Percentiles rank a stretch among this genome's conserved stretches.
These are phyloP conservation scores for Halcyon badia DNA, from an alignment of 2,797 vertebrate species.

Conservation along the genomic window DNA sequence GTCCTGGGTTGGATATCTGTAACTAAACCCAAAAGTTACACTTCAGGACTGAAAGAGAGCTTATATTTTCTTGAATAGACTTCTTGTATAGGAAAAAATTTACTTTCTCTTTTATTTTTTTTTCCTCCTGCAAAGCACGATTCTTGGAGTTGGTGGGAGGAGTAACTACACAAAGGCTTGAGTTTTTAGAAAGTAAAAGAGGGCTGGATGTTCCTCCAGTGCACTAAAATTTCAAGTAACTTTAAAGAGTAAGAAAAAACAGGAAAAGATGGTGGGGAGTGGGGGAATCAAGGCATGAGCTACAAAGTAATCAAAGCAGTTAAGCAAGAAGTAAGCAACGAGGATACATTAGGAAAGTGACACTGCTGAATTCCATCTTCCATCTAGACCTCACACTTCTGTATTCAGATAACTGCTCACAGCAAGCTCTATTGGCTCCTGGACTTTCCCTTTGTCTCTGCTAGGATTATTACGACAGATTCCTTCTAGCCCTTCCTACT, in stretches of 20 bases:
- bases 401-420: slow-evolving; percentile 40
- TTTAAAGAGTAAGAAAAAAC: neutral
- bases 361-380: neutral
- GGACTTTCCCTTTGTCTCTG: slow-evolving; percentile 54
- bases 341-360: neutral
- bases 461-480: slow-evolving; percentile 1
- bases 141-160: neutral
- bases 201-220: neutral
- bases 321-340: slow-evolving; percentile 12
- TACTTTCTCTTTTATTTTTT: neutral
- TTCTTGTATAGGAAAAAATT: neutral
- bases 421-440: slow-evolving; percentile 33
- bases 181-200: neutral
- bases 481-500: neutral
- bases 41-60: neutral
- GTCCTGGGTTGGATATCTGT: neutral
- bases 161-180: neutral
- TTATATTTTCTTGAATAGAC: neutral
- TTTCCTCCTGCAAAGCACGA: neutral
- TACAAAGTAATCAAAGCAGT: slow-evolving; percentile 48
- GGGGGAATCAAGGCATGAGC: neutral
- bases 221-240: slow-evolving; percentile 2
- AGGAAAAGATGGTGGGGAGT: neutral
- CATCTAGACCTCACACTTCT: slow-evolving; percentile 15
- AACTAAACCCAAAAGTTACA: neutral